Conservation (phyloP, 2,888 invertebrate species). For the Cenopis cana region DNA sequence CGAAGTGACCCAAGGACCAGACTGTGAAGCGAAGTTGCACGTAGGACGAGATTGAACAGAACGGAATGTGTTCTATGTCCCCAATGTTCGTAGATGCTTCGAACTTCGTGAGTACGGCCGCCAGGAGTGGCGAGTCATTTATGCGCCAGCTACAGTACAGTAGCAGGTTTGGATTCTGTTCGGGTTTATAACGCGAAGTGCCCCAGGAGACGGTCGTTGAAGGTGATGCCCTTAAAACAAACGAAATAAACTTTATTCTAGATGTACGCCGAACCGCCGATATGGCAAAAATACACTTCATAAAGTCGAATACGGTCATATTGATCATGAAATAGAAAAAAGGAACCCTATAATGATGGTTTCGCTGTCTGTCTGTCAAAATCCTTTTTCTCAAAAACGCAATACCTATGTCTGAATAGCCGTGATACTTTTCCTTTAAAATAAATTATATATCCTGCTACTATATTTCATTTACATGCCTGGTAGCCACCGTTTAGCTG, state of each 20-base stretch:
- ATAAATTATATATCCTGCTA: too few relatives aligned
- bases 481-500: too few relatives aligned
- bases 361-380: too few relatives aligned
- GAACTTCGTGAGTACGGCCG: background rate
- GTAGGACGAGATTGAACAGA: too few relatives aligned
- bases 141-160: background rate
- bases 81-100: background rate
- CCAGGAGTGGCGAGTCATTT: background rate
- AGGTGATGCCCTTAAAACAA: conserved; percentile 87
- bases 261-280: background rate
- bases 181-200: conserved; percentile 62
- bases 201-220: conserved; percentile 83
- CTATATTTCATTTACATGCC: too few relatives aligned
- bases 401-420: too few relatives aligned
- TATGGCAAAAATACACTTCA: too few relatives aligned
- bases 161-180: background rate
- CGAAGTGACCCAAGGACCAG: background rate
- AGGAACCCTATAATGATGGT: too few relatives aligned
- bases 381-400: too few relatives aligned
- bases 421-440: too few relatives aligned
- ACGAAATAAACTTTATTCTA: background rate
- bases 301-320: too few relatives aligned
- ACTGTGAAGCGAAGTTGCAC: background rate
- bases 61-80: background rate
- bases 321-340: too few relatives aligned